Conservation (phyloP, 2,888 invertebrate genomes). For the Sarcophaga subvicina region DNA sequence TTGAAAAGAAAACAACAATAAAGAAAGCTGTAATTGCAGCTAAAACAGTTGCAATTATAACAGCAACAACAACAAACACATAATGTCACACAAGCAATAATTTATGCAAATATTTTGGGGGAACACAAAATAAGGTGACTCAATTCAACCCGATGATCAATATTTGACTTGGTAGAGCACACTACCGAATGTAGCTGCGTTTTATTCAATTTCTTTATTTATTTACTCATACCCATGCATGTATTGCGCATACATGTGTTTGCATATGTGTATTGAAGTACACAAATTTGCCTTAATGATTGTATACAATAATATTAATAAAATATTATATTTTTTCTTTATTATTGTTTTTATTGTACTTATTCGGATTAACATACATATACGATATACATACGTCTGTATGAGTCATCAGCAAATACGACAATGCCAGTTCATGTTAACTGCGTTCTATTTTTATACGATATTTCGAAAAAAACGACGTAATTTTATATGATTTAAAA, state of each 20-base stretch:
- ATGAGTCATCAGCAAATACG: background rate
- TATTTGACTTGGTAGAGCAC: too few species aligned
- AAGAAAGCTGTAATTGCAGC: background rate
- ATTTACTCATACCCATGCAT: background rate
- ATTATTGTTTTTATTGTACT: background rate
- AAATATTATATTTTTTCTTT: background rate
- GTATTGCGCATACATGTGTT: background rate
- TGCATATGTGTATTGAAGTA: background rate
- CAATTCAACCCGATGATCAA: too few species aligned
- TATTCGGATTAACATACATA: background rate
- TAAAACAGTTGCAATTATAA: background rate
- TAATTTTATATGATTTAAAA: background rate
- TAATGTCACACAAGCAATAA: too few species aligned
- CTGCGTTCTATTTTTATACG: background rate
- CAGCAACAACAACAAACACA: too few species aligned
- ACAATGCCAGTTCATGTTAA: conserved; percentile 1
- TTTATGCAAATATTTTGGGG: too few species aligned
- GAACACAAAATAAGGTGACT: too few species aligned
- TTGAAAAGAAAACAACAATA: conserved; percentile 12
- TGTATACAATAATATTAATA: too few species aligned
- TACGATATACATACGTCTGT: background rate
- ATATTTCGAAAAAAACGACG: conserved; percentile 6
- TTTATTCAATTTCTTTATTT: background rate
- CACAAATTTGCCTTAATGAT: too few species aligned
- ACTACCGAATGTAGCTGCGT: too few species aligned